Evolutionary conservation across 2,888 invertebrate species (phyloP).

Genomic region (Nymphalis c-album): DNA sequence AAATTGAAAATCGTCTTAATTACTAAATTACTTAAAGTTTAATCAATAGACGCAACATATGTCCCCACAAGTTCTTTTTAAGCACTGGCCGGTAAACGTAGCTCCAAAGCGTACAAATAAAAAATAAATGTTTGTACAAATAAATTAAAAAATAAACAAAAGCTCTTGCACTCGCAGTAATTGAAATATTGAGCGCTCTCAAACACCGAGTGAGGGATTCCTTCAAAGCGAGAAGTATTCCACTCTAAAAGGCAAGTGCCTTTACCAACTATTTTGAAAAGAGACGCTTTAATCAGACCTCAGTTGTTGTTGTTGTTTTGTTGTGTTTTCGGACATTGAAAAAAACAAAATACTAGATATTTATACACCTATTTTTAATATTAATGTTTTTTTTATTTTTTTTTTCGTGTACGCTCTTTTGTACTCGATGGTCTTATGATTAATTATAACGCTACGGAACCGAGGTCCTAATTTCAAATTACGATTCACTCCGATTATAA

Average conservation of each 20-base stretch:
- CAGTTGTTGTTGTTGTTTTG: constrained; percentile 9
- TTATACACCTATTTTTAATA: no score
- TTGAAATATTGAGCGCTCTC: constrained; percentile 24
- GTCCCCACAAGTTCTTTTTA: neutral
- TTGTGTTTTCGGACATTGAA: neutral
- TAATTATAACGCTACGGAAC: no score
- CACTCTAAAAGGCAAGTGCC: constrained; percentile 25
- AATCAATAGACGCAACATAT: neutral
- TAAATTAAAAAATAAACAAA: constrained; percentile 10
- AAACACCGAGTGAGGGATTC: constrained; percentile 14
- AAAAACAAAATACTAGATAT: no score
- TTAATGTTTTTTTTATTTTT: no score
- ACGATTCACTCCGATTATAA: no score
- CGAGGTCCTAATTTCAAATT: no score
- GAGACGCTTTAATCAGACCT: constrained; percentile 19
- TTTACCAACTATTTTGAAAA: constrained; percentile 20
- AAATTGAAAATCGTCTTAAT: no score
- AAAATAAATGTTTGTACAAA: neutral
- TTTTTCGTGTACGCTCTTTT: no score
- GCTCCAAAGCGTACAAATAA: neutral
- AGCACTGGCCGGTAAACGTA: neutral
- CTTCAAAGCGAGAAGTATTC: constrained; percentile 23
- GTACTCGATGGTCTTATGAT: no score
- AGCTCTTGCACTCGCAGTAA: constrained; percentile 10
- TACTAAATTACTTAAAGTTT: no score